Evolutionary conservation across 1,140 invertebrate species (phyloP).

Genomic region (Calephelis nemesis): DNA sequence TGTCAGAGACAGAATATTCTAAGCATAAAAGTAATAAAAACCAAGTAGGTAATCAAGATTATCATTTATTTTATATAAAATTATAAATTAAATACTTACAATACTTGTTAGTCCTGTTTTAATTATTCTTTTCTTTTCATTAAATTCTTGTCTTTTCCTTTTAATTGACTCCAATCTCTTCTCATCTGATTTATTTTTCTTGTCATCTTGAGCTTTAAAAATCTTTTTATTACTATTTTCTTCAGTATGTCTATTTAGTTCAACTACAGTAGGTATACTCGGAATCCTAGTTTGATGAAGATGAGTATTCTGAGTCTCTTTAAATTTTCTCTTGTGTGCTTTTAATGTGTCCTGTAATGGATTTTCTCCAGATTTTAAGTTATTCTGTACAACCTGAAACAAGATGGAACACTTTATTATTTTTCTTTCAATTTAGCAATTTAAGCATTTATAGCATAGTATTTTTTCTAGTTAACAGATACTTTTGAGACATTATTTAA

Average conservation of each 20-base stretch:
- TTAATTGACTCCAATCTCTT: slow-evolving; percentile 81
- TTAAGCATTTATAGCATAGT: no score
- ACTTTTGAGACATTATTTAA: no score
- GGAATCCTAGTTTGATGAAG: background rate
- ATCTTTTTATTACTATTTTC: slow-evolving; percentile 8
- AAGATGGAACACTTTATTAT: background rate
- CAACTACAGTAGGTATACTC: background rate
- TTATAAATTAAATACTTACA: slow-evolving; percentile 58
- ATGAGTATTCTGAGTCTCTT: background rate
- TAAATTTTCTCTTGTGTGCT: slow-evolving; percentile 2
- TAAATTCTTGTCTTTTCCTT: slow-evolving; percentile 79
- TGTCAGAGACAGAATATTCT: no score
- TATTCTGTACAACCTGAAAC: background rate
- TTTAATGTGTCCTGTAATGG: slow-evolving; percentile 4
- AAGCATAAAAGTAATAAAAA: no score
- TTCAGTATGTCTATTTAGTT: slow-evolving; percentile 15
- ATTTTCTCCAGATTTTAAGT: slow-evolving; percentile 2
- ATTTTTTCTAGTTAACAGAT: no score
- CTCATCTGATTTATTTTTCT: slow-evolving; percentile 72
- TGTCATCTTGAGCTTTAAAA: slow-evolving; percentile 39
- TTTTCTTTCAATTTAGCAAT: background rate
- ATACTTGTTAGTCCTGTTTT: slow-evolving; percentile 79
- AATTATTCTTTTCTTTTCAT: slow-evolving; percentile 79
- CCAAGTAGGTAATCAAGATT: no score
- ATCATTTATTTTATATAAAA: background rate